Conservation (phyloP, 2,797 vertebrate species). For the Pantherophis vulpinus region DNA sequence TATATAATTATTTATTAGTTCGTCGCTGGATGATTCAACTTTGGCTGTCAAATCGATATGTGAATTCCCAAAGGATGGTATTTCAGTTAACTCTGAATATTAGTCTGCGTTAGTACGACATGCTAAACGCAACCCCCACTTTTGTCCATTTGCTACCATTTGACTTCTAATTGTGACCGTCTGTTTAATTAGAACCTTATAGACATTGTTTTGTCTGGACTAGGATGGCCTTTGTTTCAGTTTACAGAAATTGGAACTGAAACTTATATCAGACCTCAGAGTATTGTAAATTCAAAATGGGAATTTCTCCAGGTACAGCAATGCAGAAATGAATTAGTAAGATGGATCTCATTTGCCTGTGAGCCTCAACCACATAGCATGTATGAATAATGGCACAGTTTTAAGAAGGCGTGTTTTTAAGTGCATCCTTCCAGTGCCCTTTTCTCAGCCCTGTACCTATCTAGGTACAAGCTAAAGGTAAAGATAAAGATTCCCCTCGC, state of each 20-base stretch:
- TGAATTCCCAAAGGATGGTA: neutral
- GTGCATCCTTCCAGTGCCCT: neutral
- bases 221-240: neutral
- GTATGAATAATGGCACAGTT: neutral
- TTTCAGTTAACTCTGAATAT: neutral
- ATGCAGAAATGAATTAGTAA: neutral
- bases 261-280: neutral
- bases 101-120: neutral
- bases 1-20: neutral
- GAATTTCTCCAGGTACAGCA: neutral
- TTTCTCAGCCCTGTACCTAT: neutral
- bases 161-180: neutral
- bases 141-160: neutral
- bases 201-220: neutral
- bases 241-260: neutral
- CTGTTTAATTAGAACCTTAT: neutral
- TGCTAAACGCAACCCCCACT: neutral
- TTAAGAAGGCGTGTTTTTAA: neutral
- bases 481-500: too few species aligned
- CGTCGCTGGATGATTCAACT: too few species aligned
- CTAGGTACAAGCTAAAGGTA: too few species aligned
- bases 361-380: neutral
- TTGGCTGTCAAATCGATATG: neutral
- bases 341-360: neutral
- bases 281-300: neutral